phyloP scores from a whole-genome alignment of 1,140 invertebrate species.

The Polypedilum vanderplanki region DNA sequence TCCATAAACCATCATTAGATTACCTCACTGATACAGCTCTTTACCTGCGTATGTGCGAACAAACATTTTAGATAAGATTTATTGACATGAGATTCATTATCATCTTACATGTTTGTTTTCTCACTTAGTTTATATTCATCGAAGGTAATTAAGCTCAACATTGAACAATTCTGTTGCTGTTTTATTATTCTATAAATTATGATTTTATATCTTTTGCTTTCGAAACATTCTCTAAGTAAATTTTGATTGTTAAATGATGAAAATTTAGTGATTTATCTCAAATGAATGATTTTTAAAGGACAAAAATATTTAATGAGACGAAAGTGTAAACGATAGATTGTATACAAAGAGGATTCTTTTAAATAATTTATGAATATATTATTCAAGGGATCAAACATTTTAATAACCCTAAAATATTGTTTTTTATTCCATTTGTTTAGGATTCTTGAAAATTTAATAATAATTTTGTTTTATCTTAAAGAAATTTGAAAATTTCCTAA shows the following conservation, averaged over 20 bases:
- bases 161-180: background rate
- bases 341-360: background rate
- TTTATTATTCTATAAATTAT: background rate
- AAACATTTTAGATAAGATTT: too few relatives aligned
- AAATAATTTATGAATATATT: background rate
- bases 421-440: constrained; percentile 8
- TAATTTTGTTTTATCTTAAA: too few relatives aligned
- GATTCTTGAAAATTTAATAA: background rate
- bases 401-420: too few relatives aligned
- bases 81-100: background rate
- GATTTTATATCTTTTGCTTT: background rate
- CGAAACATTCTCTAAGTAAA: background rate
- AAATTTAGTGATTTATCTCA: background rate
- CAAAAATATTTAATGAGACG: too few relatives aligned
- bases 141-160: background rate
- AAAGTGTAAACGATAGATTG: background rate
- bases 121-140: background rate
- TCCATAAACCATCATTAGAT: too few relatives aligned
- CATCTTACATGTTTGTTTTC: background rate
- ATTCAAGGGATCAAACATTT: background rate
- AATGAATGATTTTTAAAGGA: too few relatives aligned
- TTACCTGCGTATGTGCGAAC: too few relatives aligned
- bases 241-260: background rate
- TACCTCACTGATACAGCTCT: too few relatives aligned
- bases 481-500: too few relatives aligned